Evolutionary conservation across 2,797 vertebrate genomes (phyloP).

Genomic region (Arctocebus calabarensis): DNA sequence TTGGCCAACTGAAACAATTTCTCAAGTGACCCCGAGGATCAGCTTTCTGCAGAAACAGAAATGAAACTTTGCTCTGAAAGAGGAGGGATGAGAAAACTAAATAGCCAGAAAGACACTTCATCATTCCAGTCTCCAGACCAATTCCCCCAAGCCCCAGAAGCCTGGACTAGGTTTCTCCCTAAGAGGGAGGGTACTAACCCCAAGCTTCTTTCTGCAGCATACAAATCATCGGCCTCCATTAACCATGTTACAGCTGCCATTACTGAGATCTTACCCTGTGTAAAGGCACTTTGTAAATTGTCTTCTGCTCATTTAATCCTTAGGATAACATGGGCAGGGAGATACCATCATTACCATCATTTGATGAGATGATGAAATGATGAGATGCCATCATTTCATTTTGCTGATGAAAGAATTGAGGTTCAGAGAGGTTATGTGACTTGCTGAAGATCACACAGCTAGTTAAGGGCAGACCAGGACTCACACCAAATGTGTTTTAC

Average conservation of each 20-base stretch:
- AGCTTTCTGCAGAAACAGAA: not conserved
- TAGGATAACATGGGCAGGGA: not conserved
- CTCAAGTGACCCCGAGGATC: not conserved
- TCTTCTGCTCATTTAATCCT: not conserved
- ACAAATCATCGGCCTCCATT: not conserved
- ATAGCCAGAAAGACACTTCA: not conserved
- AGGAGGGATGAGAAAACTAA: not conserved
- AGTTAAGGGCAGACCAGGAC: not conserved
- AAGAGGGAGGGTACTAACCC: accelerated
- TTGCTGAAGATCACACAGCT: not conserved
- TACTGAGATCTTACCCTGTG: not conserved
- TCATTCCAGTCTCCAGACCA: not conserved
- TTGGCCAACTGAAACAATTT: not conserved
- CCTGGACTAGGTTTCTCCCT: not conserved
- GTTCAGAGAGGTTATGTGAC: not conserved
- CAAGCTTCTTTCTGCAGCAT: not conserved
- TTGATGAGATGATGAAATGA: no score
- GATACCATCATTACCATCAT: not conserved
- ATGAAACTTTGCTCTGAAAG: not conserved
- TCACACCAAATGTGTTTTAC: not conserved
- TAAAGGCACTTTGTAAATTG: not conserved
- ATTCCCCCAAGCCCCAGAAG: not conserved
- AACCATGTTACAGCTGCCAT: not conserved
- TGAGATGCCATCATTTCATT: not conserved
- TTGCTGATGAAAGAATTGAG: not conserved